Percentiles rank a stretch among this genome's conserved stretches.
Conservation (phyloP, 1,140 invertebrate species). For the Trissolcus basalis region DNA sequence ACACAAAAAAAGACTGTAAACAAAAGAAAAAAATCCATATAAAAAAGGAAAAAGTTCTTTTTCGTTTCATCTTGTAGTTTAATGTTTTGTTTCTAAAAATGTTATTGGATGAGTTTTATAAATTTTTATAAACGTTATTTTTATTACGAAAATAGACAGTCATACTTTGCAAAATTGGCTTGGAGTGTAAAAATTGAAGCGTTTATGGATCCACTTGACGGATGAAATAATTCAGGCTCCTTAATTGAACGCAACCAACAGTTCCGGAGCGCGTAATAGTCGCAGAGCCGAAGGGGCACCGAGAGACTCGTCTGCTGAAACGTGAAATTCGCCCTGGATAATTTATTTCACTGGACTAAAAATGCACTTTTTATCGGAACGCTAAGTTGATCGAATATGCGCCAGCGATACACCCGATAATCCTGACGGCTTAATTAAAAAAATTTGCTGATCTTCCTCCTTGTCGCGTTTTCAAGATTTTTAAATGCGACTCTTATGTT, state of each 20-base stretch:
- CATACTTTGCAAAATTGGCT: too few relatives aligned
- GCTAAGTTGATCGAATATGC: constrained; percentile 16
- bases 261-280: constrained; percentile 50
- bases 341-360: constrained; percentile 49
- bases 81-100: too few relatives aligned
- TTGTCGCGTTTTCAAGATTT: background rate
- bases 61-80: too few relatives aligned
- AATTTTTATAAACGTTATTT: too few relatives aligned
- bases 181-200: constrained; percentile 7
- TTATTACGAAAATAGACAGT: too few relatives aligned
- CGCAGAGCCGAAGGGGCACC: constrained; percentile 32
- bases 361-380: constrained; percentile 23
- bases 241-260: constrained; percentile 53
- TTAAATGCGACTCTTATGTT: constrained; percentile 18
- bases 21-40: too few relatives aligned
- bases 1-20: too few relatives aligned
- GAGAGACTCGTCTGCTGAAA: constrained; percentile 30
- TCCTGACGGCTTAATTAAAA: constrained; percentile 32
- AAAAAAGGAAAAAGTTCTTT: too few relatives aligned
- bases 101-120: too few relatives aligned
- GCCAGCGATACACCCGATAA: constrained; percentile 17
- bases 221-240: constrained; percentile 55
- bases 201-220: constrained; percentile 39
- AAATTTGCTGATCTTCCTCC: background rate
- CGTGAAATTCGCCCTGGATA: constrained; percentile 42